These are phyloP conservation scores for Drosophila paranaensis DNA, from an alignment of 2,888 invertebrate species.

Conservation along the genomic window DNA sequence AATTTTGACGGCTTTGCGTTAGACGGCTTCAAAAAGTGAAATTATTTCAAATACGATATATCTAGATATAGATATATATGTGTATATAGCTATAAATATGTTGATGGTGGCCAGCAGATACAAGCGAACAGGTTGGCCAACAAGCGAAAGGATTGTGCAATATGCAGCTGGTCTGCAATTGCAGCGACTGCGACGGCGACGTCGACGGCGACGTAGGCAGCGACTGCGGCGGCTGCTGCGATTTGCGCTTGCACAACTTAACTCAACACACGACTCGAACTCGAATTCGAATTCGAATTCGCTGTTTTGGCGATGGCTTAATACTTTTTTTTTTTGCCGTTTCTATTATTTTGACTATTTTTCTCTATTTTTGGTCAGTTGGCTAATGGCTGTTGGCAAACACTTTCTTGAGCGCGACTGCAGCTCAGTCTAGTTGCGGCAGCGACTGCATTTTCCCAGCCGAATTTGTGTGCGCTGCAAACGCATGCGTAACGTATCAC, in stretches of 20 bases:
- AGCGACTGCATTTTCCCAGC: conserved; percentile 27
- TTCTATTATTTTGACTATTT: conserved; percentile 10
- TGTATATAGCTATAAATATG: neutral
- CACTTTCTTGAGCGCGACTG: conserved; percentile 53
- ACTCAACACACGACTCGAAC: conserved; percentile 47
- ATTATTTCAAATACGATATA: conserved; percentile 17
- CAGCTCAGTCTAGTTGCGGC: conserved; percentile 35
- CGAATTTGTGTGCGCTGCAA: conserved; percentile 55
- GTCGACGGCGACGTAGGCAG: conserved; percentile 6
- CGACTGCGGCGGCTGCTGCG: conserved; percentile 46
- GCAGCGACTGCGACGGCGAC: conserved; percentile 25
- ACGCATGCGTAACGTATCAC: conserved; percentile 72
- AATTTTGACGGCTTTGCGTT: conserved; percentile 83
- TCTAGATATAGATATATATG: neutral
- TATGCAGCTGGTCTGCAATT: conserved; percentile 65
- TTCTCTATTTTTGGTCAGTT: conserved; percentile 58
- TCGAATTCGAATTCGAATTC: conserved; percentile 29
- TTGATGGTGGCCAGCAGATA: conserved; percentile 39
- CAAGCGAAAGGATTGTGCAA: conserved; percentile 76
- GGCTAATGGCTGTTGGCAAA: conserved; percentile 62
- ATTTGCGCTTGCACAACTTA: conserved; percentile 67
- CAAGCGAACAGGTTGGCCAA: conserved; percentile 68
- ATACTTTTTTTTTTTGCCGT: conserved; percentile 34
- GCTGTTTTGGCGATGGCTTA: conserved; percentile 42
- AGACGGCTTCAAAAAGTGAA: conserved; percentile 46